A percentile compares a stretch with the other conserved stretches of the same genome.
Evolutionary conservation across 2,888 invertebrate species (phyloP).

Genomic region (Arrhopalites spinosus): DNA sequence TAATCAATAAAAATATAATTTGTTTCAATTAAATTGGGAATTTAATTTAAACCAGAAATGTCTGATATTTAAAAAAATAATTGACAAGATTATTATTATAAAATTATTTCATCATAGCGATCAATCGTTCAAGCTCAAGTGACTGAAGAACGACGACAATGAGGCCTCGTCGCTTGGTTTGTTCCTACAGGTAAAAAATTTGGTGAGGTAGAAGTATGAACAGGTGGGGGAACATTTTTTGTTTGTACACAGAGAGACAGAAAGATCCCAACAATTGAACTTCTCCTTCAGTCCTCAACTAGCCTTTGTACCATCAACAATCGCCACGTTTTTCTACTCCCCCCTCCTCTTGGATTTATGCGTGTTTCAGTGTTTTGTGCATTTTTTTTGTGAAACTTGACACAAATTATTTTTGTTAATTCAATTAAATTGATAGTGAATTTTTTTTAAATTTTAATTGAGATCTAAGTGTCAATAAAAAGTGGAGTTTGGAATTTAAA

Average conservation of each 20-base stretch:
- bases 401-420: not conserved
- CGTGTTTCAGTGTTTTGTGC: not conserved
- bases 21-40: too few species aligned
- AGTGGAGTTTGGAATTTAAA: too few species aligned
- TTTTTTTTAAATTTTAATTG: not conserved
- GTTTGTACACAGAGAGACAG: not conserved
- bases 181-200: not conserved
- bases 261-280: not conserved
- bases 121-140: too few species aligned
- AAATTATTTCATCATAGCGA: too few species aligned
- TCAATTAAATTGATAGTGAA: not conserved
- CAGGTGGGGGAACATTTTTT: not conserved
- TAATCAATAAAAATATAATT: too few species aligned
- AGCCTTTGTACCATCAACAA: slow-evolving; percentile 13
- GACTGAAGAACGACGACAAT: too few species aligned
- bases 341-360: not conserved
- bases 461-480: not conserved
- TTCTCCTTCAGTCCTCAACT: slow-evolving; percentile 11
- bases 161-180: too few species aligned
- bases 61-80: too few species aligned
- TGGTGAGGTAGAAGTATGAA: not conserved
- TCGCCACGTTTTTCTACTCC: not conserved
- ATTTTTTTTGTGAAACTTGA: not conserved
- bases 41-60: too few species aligned
- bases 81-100: too few species aligned